Evolutionary conservation across 2,797 vertebrate species (phyloP).

Genomic region (Zalophus californianus): DNA sequence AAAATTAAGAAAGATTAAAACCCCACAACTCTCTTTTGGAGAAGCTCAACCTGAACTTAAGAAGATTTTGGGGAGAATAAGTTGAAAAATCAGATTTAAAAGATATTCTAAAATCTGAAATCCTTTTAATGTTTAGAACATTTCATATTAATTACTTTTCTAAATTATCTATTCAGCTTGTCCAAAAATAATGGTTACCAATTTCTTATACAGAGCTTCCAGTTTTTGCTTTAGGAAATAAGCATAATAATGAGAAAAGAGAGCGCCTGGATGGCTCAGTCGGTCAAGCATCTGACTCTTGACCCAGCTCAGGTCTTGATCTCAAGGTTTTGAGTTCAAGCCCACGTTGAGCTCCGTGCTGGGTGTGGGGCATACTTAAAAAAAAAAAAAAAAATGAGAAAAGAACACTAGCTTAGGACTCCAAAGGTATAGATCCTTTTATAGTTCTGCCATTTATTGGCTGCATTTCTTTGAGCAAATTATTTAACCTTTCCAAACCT

Average conservation of each 20-base stretch:
- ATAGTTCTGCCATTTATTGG: not conserved
- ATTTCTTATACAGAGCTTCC: not conserved
- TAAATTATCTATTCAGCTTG: not conserved
- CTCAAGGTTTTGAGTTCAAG: not conserved
- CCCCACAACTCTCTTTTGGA: not conserved
- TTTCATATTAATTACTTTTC: not conserved
- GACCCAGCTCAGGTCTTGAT: not conserved
- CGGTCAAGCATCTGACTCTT: not conserved
- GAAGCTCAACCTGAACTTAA: not conserved
- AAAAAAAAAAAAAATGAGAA: not conserved
- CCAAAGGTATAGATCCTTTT: not conserved
- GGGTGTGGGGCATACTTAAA: not conserved
- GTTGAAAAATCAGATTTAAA: not conserved
- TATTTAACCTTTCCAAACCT: conserved; percentile 28
- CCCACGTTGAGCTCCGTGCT: not conserved
- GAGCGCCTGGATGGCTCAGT: not conserved
- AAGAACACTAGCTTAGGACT: not conserved
- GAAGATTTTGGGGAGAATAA: not conserved
- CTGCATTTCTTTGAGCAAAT: not conserved
- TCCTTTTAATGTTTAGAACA: conserved; percentile 10
- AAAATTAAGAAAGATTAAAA: not conserved
- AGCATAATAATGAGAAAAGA: not conserved
- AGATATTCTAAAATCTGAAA: conserved; percentile 12
- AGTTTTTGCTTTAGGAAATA: conserved; percentile 1
- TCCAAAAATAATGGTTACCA: not conserved